Percentiles rank a stretch among this genome's conserved stretches.
These are phyloP conservation scores for Thamnophis elegans DNA, from an alignment of 2,797 vertebrate genomes.

Conservation along the genomic window DNA sequence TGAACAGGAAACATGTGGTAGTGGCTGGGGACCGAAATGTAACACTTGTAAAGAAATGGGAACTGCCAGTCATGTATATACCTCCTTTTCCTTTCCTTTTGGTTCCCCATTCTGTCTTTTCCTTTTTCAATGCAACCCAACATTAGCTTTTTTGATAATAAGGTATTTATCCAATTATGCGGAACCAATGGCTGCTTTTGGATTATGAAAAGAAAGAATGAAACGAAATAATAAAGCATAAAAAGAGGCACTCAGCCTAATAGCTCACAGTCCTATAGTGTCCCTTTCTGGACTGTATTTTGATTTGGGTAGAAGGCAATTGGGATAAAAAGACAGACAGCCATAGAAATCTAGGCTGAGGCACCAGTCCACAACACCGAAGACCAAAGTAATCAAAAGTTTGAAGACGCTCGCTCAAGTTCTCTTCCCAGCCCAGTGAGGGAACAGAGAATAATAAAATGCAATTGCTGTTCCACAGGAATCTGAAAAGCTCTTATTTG, in stretches of 20 bases:
- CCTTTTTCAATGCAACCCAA: conserved; percentile 58
- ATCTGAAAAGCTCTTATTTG: conserved; percentile 22
- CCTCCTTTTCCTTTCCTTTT: conserved; percentile 67
- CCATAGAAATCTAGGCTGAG: conserved; percentile 29
- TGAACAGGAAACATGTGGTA: conserved; percentile 85
- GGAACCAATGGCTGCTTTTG: conserved; percentile 65
- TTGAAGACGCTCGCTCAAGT: conserved; percentile 46
- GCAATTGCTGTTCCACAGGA: conserved; percentile 36
- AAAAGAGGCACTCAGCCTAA: conserved; percentile 49
- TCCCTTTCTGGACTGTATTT: conserved; percentile 47
- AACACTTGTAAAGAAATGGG: conserved; percentile 84
- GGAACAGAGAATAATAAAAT: conserved; percentile 29
- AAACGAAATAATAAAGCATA: conserved; percentile 36
- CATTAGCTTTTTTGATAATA: conserved; percentile 72
- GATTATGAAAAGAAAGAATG: conserved; percentile 44
- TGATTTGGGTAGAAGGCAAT: conserved; percentile 39
- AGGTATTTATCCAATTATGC: conserved; percentile 66
- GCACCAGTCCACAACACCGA: conserved; percentile 35
- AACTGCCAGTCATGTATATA: conserved; percentile 79
- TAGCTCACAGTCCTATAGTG: conserved; percentile 53
- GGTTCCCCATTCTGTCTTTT: conserved; percentile 69
- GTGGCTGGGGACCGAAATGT: conserved; percentile 82
- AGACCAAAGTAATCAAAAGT: conserved; percentile 53
- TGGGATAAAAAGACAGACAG: conserved; percentile 46
- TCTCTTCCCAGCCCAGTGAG: neutral